Percentiles rank a stretch among this genome's conserved stretches.
phyloP scores from a whole-genome alignment of 1,140 invertebrate genomes.

The Thaumatotibia leucotreta region DNA sequence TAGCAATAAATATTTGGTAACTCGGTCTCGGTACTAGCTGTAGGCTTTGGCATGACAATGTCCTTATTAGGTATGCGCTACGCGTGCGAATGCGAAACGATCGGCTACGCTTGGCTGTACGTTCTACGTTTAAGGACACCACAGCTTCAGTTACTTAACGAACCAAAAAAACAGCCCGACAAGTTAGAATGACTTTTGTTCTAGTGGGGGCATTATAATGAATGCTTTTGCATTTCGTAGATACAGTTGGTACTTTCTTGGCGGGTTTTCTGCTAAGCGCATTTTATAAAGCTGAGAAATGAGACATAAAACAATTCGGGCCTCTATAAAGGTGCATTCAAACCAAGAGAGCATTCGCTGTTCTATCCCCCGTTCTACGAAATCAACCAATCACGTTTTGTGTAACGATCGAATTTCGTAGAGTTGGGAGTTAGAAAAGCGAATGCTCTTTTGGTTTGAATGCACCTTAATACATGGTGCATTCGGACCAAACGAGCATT shows the following conservation, averaged over 20 bases:
- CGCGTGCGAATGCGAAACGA: neutral
- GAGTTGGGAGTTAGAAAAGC: too few relatives aligned
- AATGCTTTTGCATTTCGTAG: neutral
- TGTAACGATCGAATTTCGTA: too few relatives aligned
- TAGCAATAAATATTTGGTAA: neutral
- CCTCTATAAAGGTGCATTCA: too few relatives aligned
- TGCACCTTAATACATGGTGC: too few relatives aligned
- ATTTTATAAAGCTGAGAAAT: too few relatives aligned
- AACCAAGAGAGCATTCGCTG: too few relatives aligned
- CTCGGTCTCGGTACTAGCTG: neutral
- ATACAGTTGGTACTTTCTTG: neutral
- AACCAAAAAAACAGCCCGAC: neutral
- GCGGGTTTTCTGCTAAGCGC: too few relatives aligned
- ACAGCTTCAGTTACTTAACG: neutral
- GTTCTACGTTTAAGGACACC: constrained; percentile 2
- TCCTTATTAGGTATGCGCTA: constrained; percentile 5
- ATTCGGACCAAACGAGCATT: too few relatives aligned
- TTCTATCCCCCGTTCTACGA: too few relatives aligned
- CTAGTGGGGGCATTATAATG: neutral
- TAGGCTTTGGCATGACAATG: neutral
- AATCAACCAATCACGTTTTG: too few relatives aligned
- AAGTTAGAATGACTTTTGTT: neutral
- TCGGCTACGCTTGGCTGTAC: constrained; percentile 2
- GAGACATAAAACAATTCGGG: too few relatives aligned
- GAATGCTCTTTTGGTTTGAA: too few relatives aligned